Base-by-base conservation (phyloP, 2,113 vertebrate species). In the Coracopsis vasa region DNA sequence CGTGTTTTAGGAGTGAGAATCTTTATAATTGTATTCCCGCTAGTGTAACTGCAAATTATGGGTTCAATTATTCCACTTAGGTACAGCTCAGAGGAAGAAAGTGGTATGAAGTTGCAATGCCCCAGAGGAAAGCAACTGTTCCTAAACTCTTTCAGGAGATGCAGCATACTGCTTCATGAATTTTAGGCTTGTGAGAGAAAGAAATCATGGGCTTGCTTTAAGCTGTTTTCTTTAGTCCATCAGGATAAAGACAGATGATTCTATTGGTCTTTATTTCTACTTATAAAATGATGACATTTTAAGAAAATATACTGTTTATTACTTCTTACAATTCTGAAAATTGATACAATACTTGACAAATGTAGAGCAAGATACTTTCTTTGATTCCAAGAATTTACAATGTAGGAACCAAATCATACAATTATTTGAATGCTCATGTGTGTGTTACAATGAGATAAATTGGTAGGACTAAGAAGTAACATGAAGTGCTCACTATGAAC, bases 1-100 rank as follows among this genome's bases (percentile, higher is more conserved):
- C 0, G 50, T 94, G 81, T 90, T 97, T 96, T 95, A 97, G 85
- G 85, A 96, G 85, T 94, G 93, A 95, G 94, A 96, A 92, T 96
- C 94, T 96, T 95, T 97, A 94, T 96, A 97, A 96, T 96, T 90
- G 79, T 93, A 96, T 96, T 96, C 96, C 88, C 71, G 3, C 93
- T 96, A 95, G 94, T 95, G 87, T 97, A 96, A 97, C 96, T 94
- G 93, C 95, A 94, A 95, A 96, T 96, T 95, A 95, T 96, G 90
- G 91, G 84, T 95, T 97, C 95, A 95, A 95, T 96, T 95, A 94
- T 95, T 79, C 85, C 78, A 95, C 78, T 96, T 97, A 97, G 90
- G 87, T 78, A 90, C 81, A 95, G 94, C 93, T 97, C 75, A 95
- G 95, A 96, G 94, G 88, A 95, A 97, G 94, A 97, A 97, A 96